A percentile compares a stretch with the other conserved stretches of the same genome.
Conservation (phyloP, 2,113 vertebrate genomes). For the Laticauda laticaudata region DNA sequence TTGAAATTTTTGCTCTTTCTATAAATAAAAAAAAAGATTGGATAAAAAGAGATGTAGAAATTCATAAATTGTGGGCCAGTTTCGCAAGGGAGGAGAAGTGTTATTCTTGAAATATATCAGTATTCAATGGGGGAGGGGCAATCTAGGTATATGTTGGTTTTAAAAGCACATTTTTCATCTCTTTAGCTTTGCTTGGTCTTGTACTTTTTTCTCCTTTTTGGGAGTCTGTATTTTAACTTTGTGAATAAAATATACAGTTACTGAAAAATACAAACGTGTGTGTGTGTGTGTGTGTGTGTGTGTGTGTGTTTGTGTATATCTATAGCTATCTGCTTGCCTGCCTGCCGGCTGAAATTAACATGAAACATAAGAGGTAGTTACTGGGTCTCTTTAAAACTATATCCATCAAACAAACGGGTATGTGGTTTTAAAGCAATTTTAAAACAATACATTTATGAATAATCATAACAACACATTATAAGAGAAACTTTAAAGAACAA, state of each 20-base stretch:
- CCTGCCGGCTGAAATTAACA: neutral
- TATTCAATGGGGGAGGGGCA: neutral
- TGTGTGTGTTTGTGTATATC: neutral
- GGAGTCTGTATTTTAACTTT: neutral
- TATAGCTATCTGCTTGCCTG: too few relatives aligned
- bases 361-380: neutral
- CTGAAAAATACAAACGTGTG: neutral
- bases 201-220: neutral
- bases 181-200: neutral
- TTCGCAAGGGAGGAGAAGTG: neutral
- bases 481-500: neutral
- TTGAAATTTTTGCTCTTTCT: too few relatives aligned
- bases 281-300: too few relatives aligned
- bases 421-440: neutral
- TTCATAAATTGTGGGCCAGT: neutral
- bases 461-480: neutral
- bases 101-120: neutral
- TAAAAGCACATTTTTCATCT: neutral
- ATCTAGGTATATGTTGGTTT: neutral
- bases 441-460: neutral
- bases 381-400: neutral
- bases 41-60: neutral
- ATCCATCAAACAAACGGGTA: neutral
- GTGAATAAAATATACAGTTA: neutral
- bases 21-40: too few relatives aligned